Evolutionary conservation across 2,113 vertebrate genomes (phyloP), one percentile per base, ranked within the genome.

Genomic region (Rhynchomys soricoides): DNA sequence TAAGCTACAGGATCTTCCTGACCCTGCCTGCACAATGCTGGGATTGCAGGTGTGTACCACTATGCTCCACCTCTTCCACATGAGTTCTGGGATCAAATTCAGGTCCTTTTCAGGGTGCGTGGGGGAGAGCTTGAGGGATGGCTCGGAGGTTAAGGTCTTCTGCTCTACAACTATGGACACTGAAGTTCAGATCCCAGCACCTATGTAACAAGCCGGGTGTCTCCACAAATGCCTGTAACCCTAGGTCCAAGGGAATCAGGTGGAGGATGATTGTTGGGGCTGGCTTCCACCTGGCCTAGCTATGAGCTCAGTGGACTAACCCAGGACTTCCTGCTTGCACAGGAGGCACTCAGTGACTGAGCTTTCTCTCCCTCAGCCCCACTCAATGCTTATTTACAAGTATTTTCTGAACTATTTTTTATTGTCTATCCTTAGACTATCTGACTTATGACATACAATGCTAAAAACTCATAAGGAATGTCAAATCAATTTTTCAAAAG

Each of bases 381-480:
- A 43, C n/a, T 40, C 24, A 62, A 31, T 2, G 57, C 31, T 66
- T 66, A 48, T 82, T 77, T 57, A 74, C 1, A 68, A 62, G 9
- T 52, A 48, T 86, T 62, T 82, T 70, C 52, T 79, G 50, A 70
- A 86, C 64, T 7, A 1, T 57, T 90, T 95, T 57, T 48, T 13
- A 75, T 64, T n/a, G 3, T 70, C 45, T 81, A 43, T 71, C 19
- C 43, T 57, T 75, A 83, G 45, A 37, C 17, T 70, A 37, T 89
- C 10, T 86, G 66, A 86, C 43, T 90, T 75, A 91, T 26, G 29
- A 57, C n/a, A n/a, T 37, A 70, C 15, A 89, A 75, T 70, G 5
- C 16, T 66, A 66, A 83, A 93, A 90, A 87, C 22, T 12, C 24
- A 40, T 70, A 78, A 59, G 34, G 78, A 94, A 96, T 90, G 24